Conservation (phyloP, 2,888 invertebrate genomes). For the Amphiduros pacificus region DNA sequence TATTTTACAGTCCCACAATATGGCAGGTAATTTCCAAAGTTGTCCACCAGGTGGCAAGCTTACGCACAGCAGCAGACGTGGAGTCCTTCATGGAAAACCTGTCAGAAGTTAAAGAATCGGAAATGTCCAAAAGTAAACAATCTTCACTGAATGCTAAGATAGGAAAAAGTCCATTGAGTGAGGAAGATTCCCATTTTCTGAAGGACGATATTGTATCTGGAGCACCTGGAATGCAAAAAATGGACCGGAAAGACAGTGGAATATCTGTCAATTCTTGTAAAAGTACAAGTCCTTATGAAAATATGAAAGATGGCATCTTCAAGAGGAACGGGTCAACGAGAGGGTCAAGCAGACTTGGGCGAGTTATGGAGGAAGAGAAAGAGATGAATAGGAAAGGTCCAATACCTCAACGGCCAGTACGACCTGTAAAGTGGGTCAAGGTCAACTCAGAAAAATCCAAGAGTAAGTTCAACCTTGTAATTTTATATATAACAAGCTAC, state of each 20-base stretch:
- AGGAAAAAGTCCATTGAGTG: no score
- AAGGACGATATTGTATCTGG: no score
- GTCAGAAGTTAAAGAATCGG: no score
- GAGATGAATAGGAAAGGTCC: background rate
- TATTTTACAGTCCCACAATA: slow-evolving; percentile 3
- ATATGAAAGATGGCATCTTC: background rate
- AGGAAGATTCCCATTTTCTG: no score
- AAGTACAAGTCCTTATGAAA: background rate
- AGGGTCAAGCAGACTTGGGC: slow-evolving; percentile 1
- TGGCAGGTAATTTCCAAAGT: slow-evolving; percentile 7
- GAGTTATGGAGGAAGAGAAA: background rate
- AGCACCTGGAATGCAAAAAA: background rate
- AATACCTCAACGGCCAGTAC: background rate
- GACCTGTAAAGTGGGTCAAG: slow-evolving; percentile 16
- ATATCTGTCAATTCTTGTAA: slow-evolving; percentile 9
- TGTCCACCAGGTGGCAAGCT: background rate
- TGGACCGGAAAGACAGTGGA: slow-evolving; percentile 18
- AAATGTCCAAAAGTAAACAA: no score
- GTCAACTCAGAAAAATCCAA: slow-evolving; percentile 3
- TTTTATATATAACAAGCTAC: background rate
- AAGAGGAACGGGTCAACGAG: slow-evolving; percentile 10
- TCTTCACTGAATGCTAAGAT: no score
- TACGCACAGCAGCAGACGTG: background rate
- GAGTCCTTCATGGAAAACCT: background rate
- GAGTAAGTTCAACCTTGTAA: background rate